These are phyloP conservation scores for Pteria penguin DNA, from an alignment of 2,888 invertebrate species.

Conservation along the genomic window DNA sequence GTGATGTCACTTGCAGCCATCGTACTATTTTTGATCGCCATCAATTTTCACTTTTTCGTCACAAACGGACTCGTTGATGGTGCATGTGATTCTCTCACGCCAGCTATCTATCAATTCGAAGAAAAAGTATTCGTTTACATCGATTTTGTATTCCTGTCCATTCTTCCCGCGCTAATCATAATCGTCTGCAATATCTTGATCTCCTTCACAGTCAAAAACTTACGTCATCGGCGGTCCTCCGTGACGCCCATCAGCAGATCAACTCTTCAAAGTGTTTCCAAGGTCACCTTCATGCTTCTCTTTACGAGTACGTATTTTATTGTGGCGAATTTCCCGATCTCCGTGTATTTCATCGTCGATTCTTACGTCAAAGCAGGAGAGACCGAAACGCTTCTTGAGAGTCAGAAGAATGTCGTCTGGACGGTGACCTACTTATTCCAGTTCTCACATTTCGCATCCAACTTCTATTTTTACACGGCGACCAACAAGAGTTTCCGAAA, in stretches of 20 bases:
- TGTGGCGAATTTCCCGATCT: conserved; percentile 54
- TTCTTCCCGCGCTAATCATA: conserved; percentile 54
- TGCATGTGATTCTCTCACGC: conserved; percentile 49
- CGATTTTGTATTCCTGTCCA: conserved; percentile 51
- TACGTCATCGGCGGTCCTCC: conserved; percentile 43
- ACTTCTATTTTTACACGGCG: conserved; percentile 61
- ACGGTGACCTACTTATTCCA: conserved; percentile 51
- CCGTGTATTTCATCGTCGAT: conserved; percentile 57
- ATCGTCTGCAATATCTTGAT: conserved; percentile 51
- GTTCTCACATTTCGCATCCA: conserved; percentile 56
- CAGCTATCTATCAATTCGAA: conserved; percentile 48
- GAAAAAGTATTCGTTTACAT: conserved; percentile 58
- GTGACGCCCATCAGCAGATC: conserved; percentile 28
- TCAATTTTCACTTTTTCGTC: conserved; percentile 57
- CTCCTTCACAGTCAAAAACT: conserved; percentile 22
- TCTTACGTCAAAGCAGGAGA: conserved; percentile 44
- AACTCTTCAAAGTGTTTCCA: conserved; percentile 43
- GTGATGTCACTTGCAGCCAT: conserved; percentile 31
- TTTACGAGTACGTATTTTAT: conserved; percentile 56
- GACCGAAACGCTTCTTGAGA: neutral
- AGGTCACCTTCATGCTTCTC: conserved; percentile 58
- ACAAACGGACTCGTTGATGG: conserved; percentile 59
- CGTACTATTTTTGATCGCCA: conserved; percentile 27
- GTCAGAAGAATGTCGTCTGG: conserved; percentile 49
- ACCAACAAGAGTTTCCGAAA: conserved; percentile 50